Percentiles rank a stretch among this genome's conserved stretches.
These are phyloP conservation scores for Neoniphon sammara DNA, from an alignment of 2,797 vertebrate species.

Conservation along the genomic window DNA sequence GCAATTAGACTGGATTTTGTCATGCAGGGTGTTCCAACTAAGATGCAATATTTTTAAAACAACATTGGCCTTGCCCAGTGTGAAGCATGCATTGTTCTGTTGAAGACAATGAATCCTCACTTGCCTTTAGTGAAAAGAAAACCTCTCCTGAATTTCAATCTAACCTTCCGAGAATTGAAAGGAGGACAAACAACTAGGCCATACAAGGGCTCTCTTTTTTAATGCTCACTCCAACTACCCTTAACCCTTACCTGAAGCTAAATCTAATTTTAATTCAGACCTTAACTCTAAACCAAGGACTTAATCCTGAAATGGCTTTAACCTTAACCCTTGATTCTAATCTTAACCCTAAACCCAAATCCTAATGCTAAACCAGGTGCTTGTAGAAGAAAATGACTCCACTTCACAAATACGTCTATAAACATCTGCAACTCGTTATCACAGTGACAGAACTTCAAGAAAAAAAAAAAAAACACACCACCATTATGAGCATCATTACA, in stretches of 20 bases:
- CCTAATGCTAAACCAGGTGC: too few relatives aligned
- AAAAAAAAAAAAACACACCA: constrained; percentile 19
- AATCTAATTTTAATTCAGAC: too few relatives aligned
- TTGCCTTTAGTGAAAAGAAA: constrained; percentile 61
- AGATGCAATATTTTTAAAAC: constrained; percentile 63
- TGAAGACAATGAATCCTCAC: constrained; percentile 63
- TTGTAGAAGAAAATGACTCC: too few relatives aligned
- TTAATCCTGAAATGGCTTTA: too few relatives aligned
- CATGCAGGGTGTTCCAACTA: constrained; percentile 27
- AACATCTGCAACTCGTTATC: not conserved
- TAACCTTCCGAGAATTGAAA: constrained; percentile 67
- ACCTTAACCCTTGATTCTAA: too few relatives aligned
- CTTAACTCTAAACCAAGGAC: too few relatives aligned
- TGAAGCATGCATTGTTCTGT: constrained; percentile 46
- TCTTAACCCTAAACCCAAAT: too few relatives aligned
- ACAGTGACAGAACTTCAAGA: constrained; percentile 17
- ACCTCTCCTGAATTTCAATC: constrained; percentile 75
- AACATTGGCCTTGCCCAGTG: constrained; percentile 40
- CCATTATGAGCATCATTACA: constrained; percentile 2
- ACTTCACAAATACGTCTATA: too few relatives aligned
- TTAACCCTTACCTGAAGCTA: too few relatives aligned
- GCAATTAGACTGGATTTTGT: constrained; percentile 27
- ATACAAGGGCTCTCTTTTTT: constrained; percentile 17
- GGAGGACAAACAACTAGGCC: constrained; percentile 73
- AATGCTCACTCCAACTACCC: too few relatives aligned